Conservation (phyloP, 2,888 invertebrate genomes). For the Trichogramma dendrolimi region DNA sequence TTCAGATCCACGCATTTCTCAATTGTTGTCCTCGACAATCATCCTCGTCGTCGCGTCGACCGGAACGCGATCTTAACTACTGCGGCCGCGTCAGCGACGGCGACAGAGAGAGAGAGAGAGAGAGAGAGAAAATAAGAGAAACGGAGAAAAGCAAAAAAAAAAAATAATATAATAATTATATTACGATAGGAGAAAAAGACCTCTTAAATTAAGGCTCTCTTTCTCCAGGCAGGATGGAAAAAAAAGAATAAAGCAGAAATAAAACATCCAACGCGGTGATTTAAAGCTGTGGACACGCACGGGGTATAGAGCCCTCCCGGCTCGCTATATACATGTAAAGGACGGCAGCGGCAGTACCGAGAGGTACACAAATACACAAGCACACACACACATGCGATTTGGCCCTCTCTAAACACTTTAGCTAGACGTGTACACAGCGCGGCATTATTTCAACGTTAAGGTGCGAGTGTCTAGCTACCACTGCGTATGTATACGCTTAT, state of each 20-base stretch:
- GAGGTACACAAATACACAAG: not conserved
- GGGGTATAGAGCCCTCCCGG: no score
- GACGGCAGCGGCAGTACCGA: not conserved
- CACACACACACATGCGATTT: not conserved
- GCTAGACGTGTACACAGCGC: slow-evolving; percentile 43
- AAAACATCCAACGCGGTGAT: slow-evolving; percentile 34
- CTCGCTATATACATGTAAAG: no score
- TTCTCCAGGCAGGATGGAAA: no score
- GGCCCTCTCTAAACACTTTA: slow-evolving; percentile 44
- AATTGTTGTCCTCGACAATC: no score
- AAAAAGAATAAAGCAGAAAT: slow-evolving; percentile 20
- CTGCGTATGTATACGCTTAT: not conserved
- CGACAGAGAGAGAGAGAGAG: not conserved
- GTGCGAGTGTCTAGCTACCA: slow-evolving; percentile 28
- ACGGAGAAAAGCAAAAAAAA: not conserved
- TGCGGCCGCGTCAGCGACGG: not conserved
- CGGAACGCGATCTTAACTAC: no score
- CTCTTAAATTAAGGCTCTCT: no score
- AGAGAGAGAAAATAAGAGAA: slow-evolving; percentile 13
- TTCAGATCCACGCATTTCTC: no score
- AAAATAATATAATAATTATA: not conserved
- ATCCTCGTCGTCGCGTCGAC: no score
- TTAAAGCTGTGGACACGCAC: slow-evolving; percentile 36
- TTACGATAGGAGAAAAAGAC: no score
- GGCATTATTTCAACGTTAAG: slow-evolving; percentile 47